Evolutionary conservation across 1,140 invertebrate genomes (phyloP).

Genomic region (Drosophila parabipectinata): DNA sequence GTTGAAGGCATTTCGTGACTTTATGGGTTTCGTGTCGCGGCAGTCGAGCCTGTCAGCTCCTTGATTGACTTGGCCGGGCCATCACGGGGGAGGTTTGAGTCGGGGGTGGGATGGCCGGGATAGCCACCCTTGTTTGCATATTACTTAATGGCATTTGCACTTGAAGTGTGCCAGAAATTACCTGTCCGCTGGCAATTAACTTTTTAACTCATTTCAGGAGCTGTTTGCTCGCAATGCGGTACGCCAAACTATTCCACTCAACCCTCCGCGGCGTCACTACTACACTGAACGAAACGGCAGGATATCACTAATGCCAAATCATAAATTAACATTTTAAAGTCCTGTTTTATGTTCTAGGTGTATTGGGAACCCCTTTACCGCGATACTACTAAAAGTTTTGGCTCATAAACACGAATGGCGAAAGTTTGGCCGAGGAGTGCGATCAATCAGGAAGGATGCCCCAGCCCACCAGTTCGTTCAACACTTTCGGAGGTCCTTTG

Average conservation of each 20-base stretch:
- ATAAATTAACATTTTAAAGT: background rate
- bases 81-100: conserved; percentile 8
- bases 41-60: conserved; percentile 57
- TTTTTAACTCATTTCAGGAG: conserved; percentile 77
- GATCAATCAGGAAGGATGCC: conserved; percentile 62
- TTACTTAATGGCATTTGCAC: conserved; percentile 75
- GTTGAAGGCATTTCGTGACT: conserved; percentile 70
- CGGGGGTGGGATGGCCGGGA: conserved; percentile 2
- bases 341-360: background rate
- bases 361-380: conserved; percentile 10
- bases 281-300: background rate
- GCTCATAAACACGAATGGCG: conserved; percentile 64
- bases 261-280: background rate
- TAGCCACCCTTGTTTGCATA: conserved; percentile 79
- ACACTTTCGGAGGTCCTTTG: conserved; percentile 59
- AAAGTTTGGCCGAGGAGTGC: conserved; percentile 33
- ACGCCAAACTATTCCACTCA: conserved; percentile 23
- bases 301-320: background rate
- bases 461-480: conserved; percentile 44
- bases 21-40: conserved; percentile 79
- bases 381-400: conserved; percentile 58
- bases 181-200: conserved; percentile 82
- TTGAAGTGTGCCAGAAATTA: conserved; percentile 82
- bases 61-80: conserved; percentile 64
- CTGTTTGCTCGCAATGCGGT: conserved; percentile 61